Base-by-base conservation (phyloP, 2,113 vertebrate species). In the Romanogobio albipinnatus region DNA sequence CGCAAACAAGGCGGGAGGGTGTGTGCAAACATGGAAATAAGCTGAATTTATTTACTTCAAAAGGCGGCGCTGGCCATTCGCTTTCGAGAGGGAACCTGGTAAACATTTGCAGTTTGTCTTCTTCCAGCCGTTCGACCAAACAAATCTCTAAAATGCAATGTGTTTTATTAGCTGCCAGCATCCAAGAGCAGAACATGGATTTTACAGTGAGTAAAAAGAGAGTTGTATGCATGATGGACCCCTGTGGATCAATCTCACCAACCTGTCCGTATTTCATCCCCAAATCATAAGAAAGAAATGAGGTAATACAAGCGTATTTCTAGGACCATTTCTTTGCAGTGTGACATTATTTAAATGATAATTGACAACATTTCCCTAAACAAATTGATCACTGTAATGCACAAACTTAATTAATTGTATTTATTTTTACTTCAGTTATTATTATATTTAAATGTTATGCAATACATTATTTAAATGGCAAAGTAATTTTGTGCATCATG, bases 21-120 rank as follows among this genome's bases (percentile, higher is more conserved):
- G 83, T 85, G 47, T 83, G 76, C 73, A 80, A 88, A 87, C 71
- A 19, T 64, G 66, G 87, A 88, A 89, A 85, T 87, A 85, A 86
- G 82, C 81, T 19, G 77, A 83, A 83, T 85, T 86, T 86, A 85
- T 87, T 89, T 85, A 86, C 89, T 89, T 89, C 83, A 87, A 85
- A 90, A 85, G 85, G 36, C 73, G 9, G 33, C 4, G 9, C 36
- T 9, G 53, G 26, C 53, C 79, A 82, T 78, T 85, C 61, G 51
- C 61, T 79, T 76, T 33, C 51, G 64, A 80, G 61, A 71, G 15
- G 53, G 70, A 83, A 68, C 79, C 56, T 66, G 59, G 70, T 82
- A 89, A 84, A 86, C 70, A 77, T 86, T 81, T 66, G 76, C 77
- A 36, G 79, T 87, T 78, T 87, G 83, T 56, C 76, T 61, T 85